Percentiles rank a stretch among this genome's conserved stretches.
These are phyloP conservation scores for Erpornis zantholeuca DNA, from an alignment of 2,113 vertebrate species.

Conservation along the genomic window DNA sequence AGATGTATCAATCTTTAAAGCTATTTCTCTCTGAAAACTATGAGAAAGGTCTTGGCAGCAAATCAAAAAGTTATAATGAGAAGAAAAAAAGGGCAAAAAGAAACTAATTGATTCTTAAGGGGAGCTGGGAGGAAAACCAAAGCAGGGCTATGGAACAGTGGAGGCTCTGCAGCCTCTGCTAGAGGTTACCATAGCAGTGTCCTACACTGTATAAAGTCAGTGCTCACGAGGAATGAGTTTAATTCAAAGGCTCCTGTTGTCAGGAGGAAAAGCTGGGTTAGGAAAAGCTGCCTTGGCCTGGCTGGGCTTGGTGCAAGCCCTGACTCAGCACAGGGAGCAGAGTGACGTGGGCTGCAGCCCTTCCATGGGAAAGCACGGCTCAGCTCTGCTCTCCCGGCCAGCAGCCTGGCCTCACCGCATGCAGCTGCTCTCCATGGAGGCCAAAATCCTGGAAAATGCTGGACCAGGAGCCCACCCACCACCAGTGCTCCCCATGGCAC, in stretches of 20 bases:
- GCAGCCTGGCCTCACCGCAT: not conserved
- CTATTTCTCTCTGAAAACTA: not conserved
- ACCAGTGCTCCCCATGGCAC: rapidly evolving
- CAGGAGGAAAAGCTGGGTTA: not conserved
- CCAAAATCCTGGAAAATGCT: too few relatives aligned
- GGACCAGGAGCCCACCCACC: rapidly evolving
- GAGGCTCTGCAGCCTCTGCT: not conserved
- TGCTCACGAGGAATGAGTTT: rapidly evolving
- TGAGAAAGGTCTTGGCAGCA: not conserved
- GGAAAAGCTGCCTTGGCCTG: not conserved
- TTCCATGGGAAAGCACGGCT: not conserved
- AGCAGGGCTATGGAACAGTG: not conserved
- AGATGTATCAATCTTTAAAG: not conserved
- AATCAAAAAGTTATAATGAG: not conserved
- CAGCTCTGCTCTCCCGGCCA: not conserved
- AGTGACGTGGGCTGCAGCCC: rapidly evolving
- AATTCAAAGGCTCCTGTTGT: not conserved
- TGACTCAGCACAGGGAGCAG: not conserved
- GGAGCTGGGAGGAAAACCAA: not conserved
- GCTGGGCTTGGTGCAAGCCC: not conserved
- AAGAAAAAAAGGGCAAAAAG: not conserved
- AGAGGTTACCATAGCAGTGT: not conserved
- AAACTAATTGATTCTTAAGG: not conserved
- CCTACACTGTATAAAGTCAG: not conserved
- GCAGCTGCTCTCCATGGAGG: rapidly evolving